Conservation (phyloP, 2,888 invertebrate genomes). For the Fragum fragum region DNA sequence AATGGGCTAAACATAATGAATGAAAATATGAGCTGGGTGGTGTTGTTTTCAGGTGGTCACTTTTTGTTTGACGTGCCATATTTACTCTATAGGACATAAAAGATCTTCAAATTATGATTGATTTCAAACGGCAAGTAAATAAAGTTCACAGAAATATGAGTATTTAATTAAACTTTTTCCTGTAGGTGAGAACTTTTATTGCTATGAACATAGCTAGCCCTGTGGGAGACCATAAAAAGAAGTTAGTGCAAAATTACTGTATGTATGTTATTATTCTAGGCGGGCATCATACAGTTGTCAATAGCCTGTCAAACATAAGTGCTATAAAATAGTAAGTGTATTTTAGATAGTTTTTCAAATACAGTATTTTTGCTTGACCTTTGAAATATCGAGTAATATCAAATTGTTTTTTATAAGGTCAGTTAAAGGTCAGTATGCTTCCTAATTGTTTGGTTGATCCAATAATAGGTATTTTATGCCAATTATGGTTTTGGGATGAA, state of each 20-base stretch:
- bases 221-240: neutral
- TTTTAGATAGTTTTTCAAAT: too few relatives aligned
- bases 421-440: neutral
- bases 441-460: neutral
- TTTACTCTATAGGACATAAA: conserved; percentile 11
- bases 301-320: too few relatives aligned
- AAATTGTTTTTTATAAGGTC: neutral
- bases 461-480: conserved; percentile 3
- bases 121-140: conserved; percentile 15
- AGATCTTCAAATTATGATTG: conserved; percentile 22
- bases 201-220: neutral
- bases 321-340: too few relatives aligned
- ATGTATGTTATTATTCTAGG: too few relatives aligned
- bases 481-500: neutral
- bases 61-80: too few relatives aligned
- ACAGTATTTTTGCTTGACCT: neutral
- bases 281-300: too few relatives aligned
- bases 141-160: conserved; percentile 11
- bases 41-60: too few relatives aligned
- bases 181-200: conserved; percentile 7
- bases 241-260: neutral
- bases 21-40: too few relatives aligned
- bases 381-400: neutral
- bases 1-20: too few relatives aligned
- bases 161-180: conserved; percentile 18